Evolutionary conservation across 53 echinoderm and acorn worm species (phyloP).

Genomic region (Mesocentrotus franciscanus): DNA sequence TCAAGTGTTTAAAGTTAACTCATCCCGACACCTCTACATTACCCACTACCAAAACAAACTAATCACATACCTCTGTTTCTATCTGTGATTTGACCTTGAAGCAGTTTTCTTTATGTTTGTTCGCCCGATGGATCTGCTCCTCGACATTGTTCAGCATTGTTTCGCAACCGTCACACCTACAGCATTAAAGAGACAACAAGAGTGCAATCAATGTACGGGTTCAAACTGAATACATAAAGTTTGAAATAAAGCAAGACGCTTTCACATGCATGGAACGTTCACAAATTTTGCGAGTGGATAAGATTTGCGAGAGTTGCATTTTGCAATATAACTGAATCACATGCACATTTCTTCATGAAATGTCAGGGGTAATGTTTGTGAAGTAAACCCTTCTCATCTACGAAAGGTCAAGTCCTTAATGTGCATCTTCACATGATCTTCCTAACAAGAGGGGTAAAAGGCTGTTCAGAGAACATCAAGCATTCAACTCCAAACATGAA

Average conservation of each 20-base stretch:
- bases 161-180: constrained; percentile 97
- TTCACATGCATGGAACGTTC: background rate
- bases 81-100: constrained; percentile 87
- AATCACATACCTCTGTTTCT: constrained; percentile 82
- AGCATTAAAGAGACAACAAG: constrained; percentile 11
- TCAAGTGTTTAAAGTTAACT: background rate
- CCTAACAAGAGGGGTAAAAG: no score
- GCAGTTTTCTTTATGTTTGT: constrained; percentile 91
- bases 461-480: background rate
- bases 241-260: no score
- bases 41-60: background rate
- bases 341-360: no score
- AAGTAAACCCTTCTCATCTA: no score
- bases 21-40: background rate
- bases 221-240: background rate
- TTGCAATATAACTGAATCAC: no score
- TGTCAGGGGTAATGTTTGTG: no score
- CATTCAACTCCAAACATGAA: background rate
- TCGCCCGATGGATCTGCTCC: constrained; percentile 93
- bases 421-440: no score
- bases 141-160: constrained; percentile 86
- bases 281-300: background rate
- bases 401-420: no score
- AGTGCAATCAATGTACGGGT: background rate
- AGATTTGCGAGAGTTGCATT: no score